phyloP scores from a whole-genome alignment of 2,113 vertebrate genomes.

The Romanogobio albipinnatus region DNA sequence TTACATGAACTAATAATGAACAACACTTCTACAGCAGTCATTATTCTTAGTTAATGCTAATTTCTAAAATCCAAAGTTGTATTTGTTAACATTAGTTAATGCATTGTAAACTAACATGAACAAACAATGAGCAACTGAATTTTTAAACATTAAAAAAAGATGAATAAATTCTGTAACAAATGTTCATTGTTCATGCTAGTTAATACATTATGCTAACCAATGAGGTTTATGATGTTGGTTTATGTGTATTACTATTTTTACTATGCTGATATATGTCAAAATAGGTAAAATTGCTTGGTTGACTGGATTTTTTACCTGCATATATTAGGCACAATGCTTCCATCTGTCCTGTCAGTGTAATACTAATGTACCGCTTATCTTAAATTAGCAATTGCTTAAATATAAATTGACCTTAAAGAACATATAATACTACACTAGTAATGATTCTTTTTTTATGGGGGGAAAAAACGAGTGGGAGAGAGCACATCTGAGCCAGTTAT shows the following conservation, averaged over 20 bases:
- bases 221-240: no score
- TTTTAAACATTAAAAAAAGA: no score
- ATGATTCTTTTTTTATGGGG: neutral
- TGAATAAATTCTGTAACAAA: no score
- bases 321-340: neutral
- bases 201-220: no score
- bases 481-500: neutral
- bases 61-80: no score
- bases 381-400: conserved; percentile 1
- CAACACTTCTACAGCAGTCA: no score
- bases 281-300: neutral
- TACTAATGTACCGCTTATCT: neutral
- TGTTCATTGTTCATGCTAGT: no score
- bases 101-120: no score
- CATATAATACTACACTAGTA: neutral
- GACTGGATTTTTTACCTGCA: neutral
- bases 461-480: neutral
- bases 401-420: conserved; percentile 1
- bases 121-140: no score
- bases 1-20: no score
- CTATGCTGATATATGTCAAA: neutral
- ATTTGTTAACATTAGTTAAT: no score
- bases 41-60: no score
- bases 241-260: neutral
- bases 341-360: neutral